phyloP scores from a whole-genome alignment of 1,140 invertebrate genomes.

The Drosophila willistoni region DNA sequence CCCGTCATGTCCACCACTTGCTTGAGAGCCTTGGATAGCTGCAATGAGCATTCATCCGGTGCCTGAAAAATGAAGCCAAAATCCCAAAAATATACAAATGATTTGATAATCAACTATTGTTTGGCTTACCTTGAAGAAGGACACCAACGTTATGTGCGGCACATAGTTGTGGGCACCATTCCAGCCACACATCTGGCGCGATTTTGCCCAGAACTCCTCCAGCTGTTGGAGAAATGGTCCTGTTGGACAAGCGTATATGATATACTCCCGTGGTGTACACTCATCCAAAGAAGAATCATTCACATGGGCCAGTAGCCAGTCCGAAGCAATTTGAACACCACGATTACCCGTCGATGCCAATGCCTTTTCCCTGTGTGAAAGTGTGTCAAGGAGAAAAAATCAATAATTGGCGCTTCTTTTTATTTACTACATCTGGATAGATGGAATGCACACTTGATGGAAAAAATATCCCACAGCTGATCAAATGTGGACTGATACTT shows the following conservation, averaged over 20 bases:
- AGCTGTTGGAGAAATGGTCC: conserved; percentile 88
- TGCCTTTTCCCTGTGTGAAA: conserved; percentile 89
- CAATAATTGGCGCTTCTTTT: conserved; percentile 46
- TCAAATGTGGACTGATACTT: conserved; percentile 81
- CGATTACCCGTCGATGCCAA: conserved; percentile 94
- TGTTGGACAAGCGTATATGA: conserved; percentile 92
- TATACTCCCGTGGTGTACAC: conserved; percentile 90
- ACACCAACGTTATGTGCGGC: conserved; percentile 94
- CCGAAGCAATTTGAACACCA: conserved; percentile 93
- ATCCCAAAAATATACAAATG: neutral
- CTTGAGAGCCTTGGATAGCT: conserved; percentile 87
- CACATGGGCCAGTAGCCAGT: conserved; percentile 95
- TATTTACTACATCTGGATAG: no score
- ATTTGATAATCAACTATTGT: neutral
- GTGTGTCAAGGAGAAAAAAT: conserved; percentile 40
- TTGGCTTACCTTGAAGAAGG: conserved; percentile 91
- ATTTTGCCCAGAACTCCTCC: conserved; percentile 91
- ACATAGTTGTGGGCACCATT: conserved; percentile 95
- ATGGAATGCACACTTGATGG: neutral
- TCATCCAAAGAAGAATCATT: conserved; percentile 92
- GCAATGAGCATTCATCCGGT: conserved; percentile 88
- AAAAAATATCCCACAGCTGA: neutral
- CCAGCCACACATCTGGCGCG: conserved; percentile 89
- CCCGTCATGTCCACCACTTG: conserved; percentile 88
- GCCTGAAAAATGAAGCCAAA: conserved; percentile 84